Evolutionary conservation across 2,888 invertebrate species (phyloP).

Genomic region (Eupithecia subfuscata): DNA sequence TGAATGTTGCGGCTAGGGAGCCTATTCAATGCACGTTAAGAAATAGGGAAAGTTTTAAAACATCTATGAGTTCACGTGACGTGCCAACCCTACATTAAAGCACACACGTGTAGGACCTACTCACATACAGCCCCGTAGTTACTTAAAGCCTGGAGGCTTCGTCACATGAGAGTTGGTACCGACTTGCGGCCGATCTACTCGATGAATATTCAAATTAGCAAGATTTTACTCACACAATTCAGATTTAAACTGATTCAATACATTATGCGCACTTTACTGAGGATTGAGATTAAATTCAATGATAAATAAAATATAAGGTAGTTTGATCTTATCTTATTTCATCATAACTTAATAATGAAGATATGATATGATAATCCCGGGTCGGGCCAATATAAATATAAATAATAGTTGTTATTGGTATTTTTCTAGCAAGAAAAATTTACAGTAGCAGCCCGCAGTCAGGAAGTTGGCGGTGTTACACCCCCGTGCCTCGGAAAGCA

Average conservation of each 20-base stretch:
- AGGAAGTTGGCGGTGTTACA: too few relatives aligned
- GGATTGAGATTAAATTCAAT: slow-evolving; percentile 20
- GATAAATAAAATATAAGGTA: not conserved
- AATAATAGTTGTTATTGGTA: too few relatives aligned
- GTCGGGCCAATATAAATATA: too few relatives aligned
- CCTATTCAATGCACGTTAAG: not conserved
- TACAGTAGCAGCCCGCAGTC: too few relatives aligned
- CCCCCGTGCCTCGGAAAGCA: too few relatives aligned
- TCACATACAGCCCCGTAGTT: slow-evolving; percentile 38
- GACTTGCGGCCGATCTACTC: slow-evolving; percentile 72
- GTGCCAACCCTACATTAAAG: slow-evolving; percentile 56
- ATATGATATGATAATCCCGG: too few relatives aligned
- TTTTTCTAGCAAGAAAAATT: too few relatives aligned
- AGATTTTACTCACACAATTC: slow-evolving; percentile 72
- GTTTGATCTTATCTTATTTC: not conserved
- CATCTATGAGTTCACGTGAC: not conserved
- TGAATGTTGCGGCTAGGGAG: too few relatives aligned
- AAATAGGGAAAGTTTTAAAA: not conserved
- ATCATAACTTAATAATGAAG: not conserved
- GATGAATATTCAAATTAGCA: slow-evolving; percentile 80
- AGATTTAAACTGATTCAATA: slow-evolving; percentile 59
- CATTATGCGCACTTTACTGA: slow-evolving; percentile 42
- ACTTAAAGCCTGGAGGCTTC: slow-evolving; percentile 62
- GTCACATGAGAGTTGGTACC: slow-evolving; percentile 66
- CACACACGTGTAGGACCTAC: slow-evolving; percentile 20